Conservation (phyloP, 2,888 invertebrate genomes). For the Pristionchus entomophagus region DNA sequence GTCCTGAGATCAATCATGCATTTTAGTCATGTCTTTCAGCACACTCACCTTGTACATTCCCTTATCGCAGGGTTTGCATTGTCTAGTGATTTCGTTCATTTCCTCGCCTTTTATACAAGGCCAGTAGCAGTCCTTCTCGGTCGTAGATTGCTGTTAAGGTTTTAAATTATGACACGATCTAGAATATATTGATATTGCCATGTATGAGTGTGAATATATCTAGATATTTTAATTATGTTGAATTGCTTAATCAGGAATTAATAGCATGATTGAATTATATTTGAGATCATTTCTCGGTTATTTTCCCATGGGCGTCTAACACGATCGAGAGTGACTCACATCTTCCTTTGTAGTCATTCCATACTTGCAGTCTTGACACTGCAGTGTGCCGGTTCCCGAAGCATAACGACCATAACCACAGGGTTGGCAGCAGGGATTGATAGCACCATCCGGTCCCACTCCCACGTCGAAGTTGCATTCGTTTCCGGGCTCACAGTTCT, state of each 20-base stretch:
- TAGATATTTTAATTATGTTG: no score
- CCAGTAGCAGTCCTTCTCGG: neutral
- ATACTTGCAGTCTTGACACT: neutral
- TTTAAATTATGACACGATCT: no score
- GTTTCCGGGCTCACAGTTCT: neutral
- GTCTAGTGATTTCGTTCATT: neutral
- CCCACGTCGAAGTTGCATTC: neutral
- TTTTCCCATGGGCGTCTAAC: neutral
- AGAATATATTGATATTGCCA: no score
- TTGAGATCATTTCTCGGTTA: neutral
- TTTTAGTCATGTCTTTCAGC: neutral
- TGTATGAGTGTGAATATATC: no score
- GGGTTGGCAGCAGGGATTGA: neutral
- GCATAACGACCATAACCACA: neutral
- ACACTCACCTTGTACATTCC: constrained; percentile 2
- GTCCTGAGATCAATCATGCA: neutral
- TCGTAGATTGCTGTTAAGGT: neutral
- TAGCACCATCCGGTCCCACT: neutral
- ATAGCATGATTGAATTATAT: no score
- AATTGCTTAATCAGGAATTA: no score
- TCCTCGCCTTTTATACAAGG: neutral
- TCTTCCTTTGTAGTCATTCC: neutral
- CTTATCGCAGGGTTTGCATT: neutral
- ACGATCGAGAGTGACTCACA: no score
- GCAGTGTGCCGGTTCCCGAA: neutral